A percentile compares a stretch with the other conserved stretches of the same genome.
Evolutionary conservation across 1,140 invertebrate species (phyloP).

Genomic region (Tachypleus tridentatus): DNA sequence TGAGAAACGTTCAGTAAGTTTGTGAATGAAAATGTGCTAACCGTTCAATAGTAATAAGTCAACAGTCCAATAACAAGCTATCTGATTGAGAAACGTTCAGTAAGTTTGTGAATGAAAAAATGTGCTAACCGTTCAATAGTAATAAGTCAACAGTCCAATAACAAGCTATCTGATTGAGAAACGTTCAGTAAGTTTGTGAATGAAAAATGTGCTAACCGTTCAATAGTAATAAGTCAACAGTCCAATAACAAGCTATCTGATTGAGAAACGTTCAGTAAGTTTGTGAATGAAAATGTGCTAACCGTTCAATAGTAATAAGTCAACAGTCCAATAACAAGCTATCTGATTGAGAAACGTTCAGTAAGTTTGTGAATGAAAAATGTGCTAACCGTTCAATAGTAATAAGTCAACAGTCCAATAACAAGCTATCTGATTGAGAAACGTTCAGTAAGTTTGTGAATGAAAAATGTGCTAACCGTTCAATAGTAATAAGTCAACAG

Average conservation of each 20-base stretch:
- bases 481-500: no score
- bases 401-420: no score
- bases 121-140: no score
- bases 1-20: conserved; percentile 88
- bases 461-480: no score
- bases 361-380: conserved; percentile 39
- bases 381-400: no score
- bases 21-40: no score
- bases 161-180: conserved; percentile 92
- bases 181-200: conserved; percentile 62
- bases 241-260: conserved; percentile 82
- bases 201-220: no score
- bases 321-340: conserved; percentile 85
- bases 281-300: no score
- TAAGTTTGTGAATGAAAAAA: conserved; percentile 37
- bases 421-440: conserved; percentile 92
- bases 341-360: conserved; percentile 94
- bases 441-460: conserved; percentile 62
- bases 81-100: conserved; percentile 92
- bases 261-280: conserved; percentile 92
- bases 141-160: no score
- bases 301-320: no score
- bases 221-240: no score
- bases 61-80: conserved; percentile 88
- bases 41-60: no score